phyloP scores from a whole-genome alignment of 2,113 vertebrate genomes.

The Epinephelus moara region DNA sequence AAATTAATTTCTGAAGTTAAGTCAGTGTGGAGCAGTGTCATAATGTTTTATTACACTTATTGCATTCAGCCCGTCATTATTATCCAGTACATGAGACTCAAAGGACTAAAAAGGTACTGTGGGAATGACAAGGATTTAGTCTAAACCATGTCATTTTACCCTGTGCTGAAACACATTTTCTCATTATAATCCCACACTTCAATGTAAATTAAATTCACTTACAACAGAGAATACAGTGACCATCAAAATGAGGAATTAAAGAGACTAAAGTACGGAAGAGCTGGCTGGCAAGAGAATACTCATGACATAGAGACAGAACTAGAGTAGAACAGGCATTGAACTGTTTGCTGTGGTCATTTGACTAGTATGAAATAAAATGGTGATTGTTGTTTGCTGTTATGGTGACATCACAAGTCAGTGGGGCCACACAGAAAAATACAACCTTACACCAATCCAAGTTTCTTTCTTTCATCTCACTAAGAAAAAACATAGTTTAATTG shows the following conservation, averaged over 20 bases:
- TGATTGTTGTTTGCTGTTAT: no score
- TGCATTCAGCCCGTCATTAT: neutral
- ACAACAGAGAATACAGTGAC: neutral
- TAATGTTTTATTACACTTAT: neutral
- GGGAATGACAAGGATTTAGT: neutral
- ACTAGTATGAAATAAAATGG: no score
- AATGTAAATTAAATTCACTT: neutral
- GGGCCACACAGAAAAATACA: no score
- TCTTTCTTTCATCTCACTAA: no score
- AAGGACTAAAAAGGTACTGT: neutral
- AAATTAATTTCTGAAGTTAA: conserved; percentile 1
- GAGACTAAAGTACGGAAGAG: neutral
- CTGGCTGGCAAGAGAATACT: neutral
- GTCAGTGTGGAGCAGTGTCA: neutral
- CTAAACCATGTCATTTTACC: neutral
- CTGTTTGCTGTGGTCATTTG: no score
- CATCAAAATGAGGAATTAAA: neutral
- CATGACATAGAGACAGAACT: no score
- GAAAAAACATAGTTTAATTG: no score
- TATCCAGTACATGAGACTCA: neutral
- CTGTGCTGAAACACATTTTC: neutral
- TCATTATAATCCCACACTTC: neutral
- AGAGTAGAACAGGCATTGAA: no score
- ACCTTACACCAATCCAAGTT: no score
- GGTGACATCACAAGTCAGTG: no score